A percentile compares a stretch with the other conserved stretches of the same genome.
Conservation (phyloP, 2,888 invertebrate species). For the Thera obeliscata region DNA sequence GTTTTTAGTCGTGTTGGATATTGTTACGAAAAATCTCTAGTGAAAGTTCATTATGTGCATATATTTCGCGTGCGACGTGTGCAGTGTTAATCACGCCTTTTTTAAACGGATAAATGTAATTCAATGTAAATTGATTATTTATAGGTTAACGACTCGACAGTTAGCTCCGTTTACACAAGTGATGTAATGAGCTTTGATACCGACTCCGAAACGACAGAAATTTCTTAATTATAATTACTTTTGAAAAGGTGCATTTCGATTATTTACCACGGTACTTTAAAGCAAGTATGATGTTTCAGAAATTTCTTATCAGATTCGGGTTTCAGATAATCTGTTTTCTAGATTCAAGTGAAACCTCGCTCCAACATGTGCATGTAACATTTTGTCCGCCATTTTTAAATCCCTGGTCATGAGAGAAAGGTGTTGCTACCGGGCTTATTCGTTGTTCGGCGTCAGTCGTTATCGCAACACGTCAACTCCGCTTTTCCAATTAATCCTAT, state of each 20-base stretch:
- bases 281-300: background rate
- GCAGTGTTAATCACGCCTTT: constrained; percentile 50
- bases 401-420: constrained; percentile 47
- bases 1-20: constrained; percentile 3
- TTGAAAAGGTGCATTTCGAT: background rate
- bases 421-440: constrained; percentile 42
- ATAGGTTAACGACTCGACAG: constrained; percentile 57
- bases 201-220: constrained; percentile 3
- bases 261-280: too few relatives aligned
- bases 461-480: constrained; percentile 47
- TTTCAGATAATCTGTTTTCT: too few relatives aligned
- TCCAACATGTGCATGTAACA: background rate
- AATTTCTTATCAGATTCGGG: too few relatives aligned
- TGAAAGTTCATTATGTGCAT: constrained; percentile 33
- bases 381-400: constrained; percentile 3
- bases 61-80: constrained; percentile 44
- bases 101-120: constrained; percentile 43
- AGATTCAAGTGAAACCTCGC: background rate
- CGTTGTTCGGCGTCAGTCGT: constrained; percentile 37
- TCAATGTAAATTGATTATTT: constrained; percentile 57
- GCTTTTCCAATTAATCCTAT: constrained; percentile 58
- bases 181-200: constrained; percentile 13
- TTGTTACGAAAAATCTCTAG: constrained; percentile 31
- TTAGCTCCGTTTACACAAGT: constrained; percentile 43
- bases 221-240: background rate